Base-by-base conservation (phyloP, 2,797 vertebrate species). In the Artibeus lituratus region DNA sequence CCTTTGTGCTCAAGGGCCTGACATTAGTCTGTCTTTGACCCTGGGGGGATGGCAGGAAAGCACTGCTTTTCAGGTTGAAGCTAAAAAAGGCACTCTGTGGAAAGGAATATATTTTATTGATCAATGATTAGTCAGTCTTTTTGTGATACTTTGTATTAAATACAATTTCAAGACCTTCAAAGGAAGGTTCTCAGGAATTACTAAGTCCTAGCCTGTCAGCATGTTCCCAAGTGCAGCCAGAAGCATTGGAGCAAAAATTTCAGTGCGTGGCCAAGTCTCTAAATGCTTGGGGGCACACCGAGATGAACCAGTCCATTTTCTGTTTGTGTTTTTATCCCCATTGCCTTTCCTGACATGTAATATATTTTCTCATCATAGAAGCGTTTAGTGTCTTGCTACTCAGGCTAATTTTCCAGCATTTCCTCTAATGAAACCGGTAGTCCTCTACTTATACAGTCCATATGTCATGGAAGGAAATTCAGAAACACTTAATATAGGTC, bases 91-190 rank as follows among this genome's bases (percentile, higher is more conserved):
- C 42, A 42, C 15, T 92, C 53, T 0, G 0, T 87, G 51, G 85
- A 84, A 92, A 59, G 47, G 80, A 84, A 72, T 92, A 5, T 90
- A 78, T 95, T 95, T 94, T 94, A 91, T 92, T 59, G 81, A 49
- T 88, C 80, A 74, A 16, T 78, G 81, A 80, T 95, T 69, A 95
- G 80, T 62, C 73, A 73, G 47, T 69, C 42, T 93, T 93, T 91
- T 96, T 57, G 57, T 90, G 94, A 44, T 37, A 29, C 44, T 85
- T 96, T 95, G 22, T 92, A 62, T 82, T 94, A 76, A 90, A 22
- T 49, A 42, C 7, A 15, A 90, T 87, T 93, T 57, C 53, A 81
- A 91, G 76, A 44, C 12, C 62, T 90, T 83, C 80, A 67, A 3
- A 85, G 94, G 80, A 70, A 78, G 53, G 19, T 87, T 94, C 59